phyloP scores from a whole-genome alignment of 2,113 vertebrate species.

The Anser brachyrhynchus region DNA sequence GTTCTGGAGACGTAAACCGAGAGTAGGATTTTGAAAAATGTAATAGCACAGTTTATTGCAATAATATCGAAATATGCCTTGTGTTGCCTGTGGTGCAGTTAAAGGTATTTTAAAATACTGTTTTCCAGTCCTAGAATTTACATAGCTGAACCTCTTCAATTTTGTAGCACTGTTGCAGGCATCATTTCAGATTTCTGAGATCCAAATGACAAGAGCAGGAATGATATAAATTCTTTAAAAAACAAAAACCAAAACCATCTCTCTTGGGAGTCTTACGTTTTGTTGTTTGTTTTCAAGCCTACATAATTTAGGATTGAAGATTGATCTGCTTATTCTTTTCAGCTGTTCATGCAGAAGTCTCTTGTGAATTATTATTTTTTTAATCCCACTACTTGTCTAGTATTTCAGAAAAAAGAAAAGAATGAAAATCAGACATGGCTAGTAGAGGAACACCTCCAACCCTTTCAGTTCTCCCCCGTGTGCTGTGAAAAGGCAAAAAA shows the following conservation, averaged over 20 bases:
- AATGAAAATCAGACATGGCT: background rate
- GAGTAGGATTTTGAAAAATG: background rate
- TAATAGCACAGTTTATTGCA: background rate
- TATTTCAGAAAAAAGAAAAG: background rate
- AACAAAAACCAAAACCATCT: background rate
- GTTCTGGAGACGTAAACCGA: slow-evolving; percentile 1
- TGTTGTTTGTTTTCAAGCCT: background rate
- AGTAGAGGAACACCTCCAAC: background rate
- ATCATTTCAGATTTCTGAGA: background rate
- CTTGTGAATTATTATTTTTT: background rate
- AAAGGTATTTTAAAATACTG: background rate
- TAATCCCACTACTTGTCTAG: background rate
- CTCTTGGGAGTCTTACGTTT: background rate
- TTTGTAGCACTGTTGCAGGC: background rate
- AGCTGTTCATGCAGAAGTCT: background rate
- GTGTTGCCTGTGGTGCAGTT: background rate
- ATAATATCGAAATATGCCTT: background rate
- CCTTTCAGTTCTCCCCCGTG: background rate
- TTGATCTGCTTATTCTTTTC: background rate
- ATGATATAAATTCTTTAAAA: background rate
- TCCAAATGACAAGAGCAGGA: background rate
- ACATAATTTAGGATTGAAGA: background rate
- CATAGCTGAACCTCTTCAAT: background rate
- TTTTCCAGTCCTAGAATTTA: background rate
- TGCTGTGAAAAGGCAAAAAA: background rate